Conservation (phyloP, 2,888 invertebrate species). For the Psococerastis gibbosa region DNA sequence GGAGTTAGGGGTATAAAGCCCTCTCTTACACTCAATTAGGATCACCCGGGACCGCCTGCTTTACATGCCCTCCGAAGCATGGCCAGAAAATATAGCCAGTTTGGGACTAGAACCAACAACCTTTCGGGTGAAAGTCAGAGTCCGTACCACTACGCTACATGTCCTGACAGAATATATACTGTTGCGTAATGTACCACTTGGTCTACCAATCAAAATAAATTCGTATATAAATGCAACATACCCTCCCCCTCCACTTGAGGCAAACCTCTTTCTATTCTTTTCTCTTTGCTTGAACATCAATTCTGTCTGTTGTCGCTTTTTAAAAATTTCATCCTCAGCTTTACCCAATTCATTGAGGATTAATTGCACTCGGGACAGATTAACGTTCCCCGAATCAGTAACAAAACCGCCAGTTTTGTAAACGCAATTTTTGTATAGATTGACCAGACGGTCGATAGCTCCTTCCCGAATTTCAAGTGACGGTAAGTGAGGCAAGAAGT, state of each 20-base stretch:
- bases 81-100: no score
- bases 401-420: constrained; percentile 90
- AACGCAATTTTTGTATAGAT: constrained; percentile 83
- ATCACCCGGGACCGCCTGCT: no score
- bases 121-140: no score
- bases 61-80: no score
- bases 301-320: constrained; percentile 73
- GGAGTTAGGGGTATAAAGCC: no score
- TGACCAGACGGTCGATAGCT: constrained; percentile 85
- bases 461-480: constrained; percentile 93
- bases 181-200: no score
- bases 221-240: no score
- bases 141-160: no score
- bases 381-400: constrained; percentile 86
- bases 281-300: constrained; percentile 59
- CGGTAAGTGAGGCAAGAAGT: constrained; percentile 94
- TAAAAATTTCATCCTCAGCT: constrained; percentile 94
- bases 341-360: constrained; percentile 87
- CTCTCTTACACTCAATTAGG: no score
- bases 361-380: constrained; percentile 80
- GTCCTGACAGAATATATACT: no score
- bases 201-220: no score
- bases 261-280: constrained; percentile 30
- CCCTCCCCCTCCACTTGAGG: constrained; percentile 21
- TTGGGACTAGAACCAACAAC: no score